Conservation (phyloP, 2,797 vertebrate species). For the Passerculus sandwichensis region DNA sequence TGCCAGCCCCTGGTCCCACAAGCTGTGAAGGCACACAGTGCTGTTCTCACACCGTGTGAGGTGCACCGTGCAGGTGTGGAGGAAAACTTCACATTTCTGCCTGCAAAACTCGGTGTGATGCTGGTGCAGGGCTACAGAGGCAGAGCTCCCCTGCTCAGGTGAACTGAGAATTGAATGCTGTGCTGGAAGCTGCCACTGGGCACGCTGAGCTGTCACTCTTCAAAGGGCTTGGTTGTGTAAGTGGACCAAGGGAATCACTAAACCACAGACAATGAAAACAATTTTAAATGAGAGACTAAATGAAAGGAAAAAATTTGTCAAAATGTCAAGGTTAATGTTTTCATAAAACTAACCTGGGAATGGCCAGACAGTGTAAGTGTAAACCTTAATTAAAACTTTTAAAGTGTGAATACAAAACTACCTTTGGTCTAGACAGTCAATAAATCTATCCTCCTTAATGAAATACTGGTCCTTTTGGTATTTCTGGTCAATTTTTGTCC, state of each 20-base stretch:
- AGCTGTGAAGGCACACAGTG: background rate
- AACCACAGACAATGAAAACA: constrained; percentile 57
- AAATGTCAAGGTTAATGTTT: constrained; percentile 69
- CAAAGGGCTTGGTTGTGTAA: constrained; percentile 48
- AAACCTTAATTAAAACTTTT: constrained; percentile 44
- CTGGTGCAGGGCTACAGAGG: background rate
- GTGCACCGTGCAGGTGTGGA: background rate
- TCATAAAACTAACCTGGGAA: constrained; percentile 63
- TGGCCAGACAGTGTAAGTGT: background rate
- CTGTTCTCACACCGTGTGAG: background rate
- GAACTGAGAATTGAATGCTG: background rate
- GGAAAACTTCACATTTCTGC: background rate
- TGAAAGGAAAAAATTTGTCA: constrained; percentile 49
- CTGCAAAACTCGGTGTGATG: background rate
- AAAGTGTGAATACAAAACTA: constrained; percentile 22
- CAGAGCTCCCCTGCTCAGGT: background rate
- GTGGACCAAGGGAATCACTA: constrained; percentile 25
- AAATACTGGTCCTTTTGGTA: background rate
- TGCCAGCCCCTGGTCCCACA: background rate
- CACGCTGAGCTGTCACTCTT: background rate
- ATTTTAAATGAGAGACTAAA: constrained; percentile 61
- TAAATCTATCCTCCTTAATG: constrained; percentile 2
- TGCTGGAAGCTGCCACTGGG: constrained; percentile 6
- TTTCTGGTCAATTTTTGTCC: background rate
- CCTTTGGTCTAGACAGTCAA: background rate